These are phyloP conservation scores for Thalpophila matura DNA, from an alignment of 2,888 invertebrate species.

Conservation along the genomic window DNA sequence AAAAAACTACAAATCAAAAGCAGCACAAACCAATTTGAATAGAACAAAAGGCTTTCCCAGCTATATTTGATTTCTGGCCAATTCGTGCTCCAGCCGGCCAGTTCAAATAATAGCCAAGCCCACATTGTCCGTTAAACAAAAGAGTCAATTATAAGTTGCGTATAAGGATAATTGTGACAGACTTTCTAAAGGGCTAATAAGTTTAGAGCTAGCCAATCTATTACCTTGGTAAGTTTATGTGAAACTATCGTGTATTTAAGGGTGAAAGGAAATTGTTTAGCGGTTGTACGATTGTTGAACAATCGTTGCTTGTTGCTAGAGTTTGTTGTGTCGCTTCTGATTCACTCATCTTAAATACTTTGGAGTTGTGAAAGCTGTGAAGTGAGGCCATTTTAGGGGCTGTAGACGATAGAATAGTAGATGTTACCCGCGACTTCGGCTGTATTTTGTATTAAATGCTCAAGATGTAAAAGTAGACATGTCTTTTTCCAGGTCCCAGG, in stretches of 20 bases:
- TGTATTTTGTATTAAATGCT: no score
- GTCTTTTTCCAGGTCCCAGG: no score
- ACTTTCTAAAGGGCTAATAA: conserved; percentile 41
- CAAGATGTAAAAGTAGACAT: no score
- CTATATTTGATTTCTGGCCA: conserved; percentile 39
- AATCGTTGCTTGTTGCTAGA: neutral
- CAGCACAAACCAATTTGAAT: conserved; percentile 20
- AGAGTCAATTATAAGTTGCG: conserved; percentile 62
- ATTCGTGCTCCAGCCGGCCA: conserved; percentile 16
- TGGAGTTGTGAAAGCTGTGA: no score
- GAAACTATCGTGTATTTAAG: neutral
- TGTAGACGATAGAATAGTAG: no score
- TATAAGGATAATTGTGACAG: conserved; percentile 52
- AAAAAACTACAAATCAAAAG: neutral
- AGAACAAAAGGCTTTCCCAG: conserved; percentile 33
- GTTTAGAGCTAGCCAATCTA: conserved; percentile 3
- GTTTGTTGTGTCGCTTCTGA: neutral
- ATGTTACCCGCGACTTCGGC: no score
- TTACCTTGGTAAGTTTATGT: conserved; percentile 3
- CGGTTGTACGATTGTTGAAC: neutral
- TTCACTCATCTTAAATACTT: no score
- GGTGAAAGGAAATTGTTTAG: neutral
- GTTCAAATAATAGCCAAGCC: conserved; percentile 27
- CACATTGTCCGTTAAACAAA: conserved; percentile 47
- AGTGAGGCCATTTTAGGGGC: no score